Percentiles rank a stretch among this genome's conserved stretches.
Conservation (phyloP, 2,888 invertebrate species). For the Volucella inflata region DNA sequence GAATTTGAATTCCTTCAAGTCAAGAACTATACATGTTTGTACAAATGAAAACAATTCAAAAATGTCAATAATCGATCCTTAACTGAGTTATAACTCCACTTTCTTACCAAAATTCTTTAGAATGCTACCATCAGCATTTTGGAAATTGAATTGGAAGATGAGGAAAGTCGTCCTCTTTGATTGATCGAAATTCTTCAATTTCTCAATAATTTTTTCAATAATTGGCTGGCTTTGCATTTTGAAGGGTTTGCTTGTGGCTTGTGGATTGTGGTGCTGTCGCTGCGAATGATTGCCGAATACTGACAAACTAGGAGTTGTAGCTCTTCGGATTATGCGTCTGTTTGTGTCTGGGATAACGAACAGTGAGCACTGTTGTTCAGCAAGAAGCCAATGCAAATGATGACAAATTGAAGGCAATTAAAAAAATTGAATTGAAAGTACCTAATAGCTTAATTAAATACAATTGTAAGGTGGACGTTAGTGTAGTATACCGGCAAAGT, state of each 20-base stretch:
- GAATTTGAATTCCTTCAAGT: conserved; percentile 83
- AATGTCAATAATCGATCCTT: too few species aligned
- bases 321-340: conserved; percentile 46
- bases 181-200: conserved; percentile 81
- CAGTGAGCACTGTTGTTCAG: too few species aligned
- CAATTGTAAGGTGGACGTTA: conserved; percentile 52
- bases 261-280: conserved; percentile 27
- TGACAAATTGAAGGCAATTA: conserved; percentile 68
- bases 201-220: conserved; percentile 82
- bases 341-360: neutral
- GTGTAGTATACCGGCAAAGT: conserved; percentile 37
- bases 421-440: conserved; percentile 62
- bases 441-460: conserved; percentile 67
- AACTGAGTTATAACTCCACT: neutral
- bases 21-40: too few species aligned
- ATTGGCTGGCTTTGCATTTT: conserved; percentile 82
- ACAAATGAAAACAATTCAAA: conserved; percentile 72
- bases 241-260: neutral
- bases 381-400: conserved; percentile 55
- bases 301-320: conserved; percentile 39
- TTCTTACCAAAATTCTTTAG: conserved; percentile 81
- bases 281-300: conserved; percentile 43
- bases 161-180: conserved; percentile 80
- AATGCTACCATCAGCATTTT: conserved; percentile 80
- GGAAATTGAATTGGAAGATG: conserved; percentile 82